Evolutionary conservation across 2,797 vertebrate species (phyloP), one percentile per base, ranked within the genome.

Genomic region (Schizopygopsis malacanthus): DNA sequence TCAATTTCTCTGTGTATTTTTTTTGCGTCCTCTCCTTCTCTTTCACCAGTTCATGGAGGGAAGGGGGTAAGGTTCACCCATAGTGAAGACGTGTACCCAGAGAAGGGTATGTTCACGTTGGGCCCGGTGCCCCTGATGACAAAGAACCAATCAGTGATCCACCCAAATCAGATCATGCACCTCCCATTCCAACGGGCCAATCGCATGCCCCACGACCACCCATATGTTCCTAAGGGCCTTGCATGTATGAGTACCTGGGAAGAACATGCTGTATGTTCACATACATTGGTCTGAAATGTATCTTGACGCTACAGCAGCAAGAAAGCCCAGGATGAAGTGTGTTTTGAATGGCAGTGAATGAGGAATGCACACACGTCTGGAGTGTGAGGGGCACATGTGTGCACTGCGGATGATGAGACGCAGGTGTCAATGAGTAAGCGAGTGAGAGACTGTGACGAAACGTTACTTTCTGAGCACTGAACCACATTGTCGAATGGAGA

Each of bases 41-140:
- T 92, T 92, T 93, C 93, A 95, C 94, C 96, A 99, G 98, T 99
- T 93, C 98, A 99, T 96, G 96, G 95, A 97, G 98, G 98, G 94
- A 99, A 98, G 95, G 98, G 98, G 92, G 96, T 98, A 96, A 98
- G 98, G 94, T 99, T 97, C 97, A 98, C 97, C 94, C 96, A 97
- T 98, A 99, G 97, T 96, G 98, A 99, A 97, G 98, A 99, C 94
- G 96, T 97, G 95, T 99, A 96, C 97, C 98, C 98, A 94, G 98
- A 99, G 89, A 99, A 99, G 98, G 98, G 98, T 99, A 99, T 90
- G 98, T 99, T 94, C 76, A 90, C 87, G 83, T 89, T 86, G 89
- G 93, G 91, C 89, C 90, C 83, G 90, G 89, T 81, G 80, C 89
- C 91, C 93, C 89, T 86, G 87, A 91, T 80, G 81, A 93, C 85